phyloP scores from a whole-genome alignment of 2,797 vertebrate species.

The Chiroxiphia lanceolata region DNA sequence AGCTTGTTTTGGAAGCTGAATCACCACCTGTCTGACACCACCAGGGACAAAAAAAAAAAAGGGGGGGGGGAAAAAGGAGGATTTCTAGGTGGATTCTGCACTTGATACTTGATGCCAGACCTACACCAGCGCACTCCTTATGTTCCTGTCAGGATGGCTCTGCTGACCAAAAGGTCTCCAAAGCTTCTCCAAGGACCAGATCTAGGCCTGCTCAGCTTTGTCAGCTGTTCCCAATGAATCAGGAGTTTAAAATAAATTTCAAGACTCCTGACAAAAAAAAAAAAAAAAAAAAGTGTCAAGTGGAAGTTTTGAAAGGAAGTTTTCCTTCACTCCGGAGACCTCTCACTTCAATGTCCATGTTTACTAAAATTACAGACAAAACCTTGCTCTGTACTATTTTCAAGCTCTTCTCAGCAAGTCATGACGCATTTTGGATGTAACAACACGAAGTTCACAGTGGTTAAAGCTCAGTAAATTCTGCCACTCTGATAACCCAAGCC shows the following conservation, averaged over 20 bases:
- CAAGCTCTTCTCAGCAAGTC: neutral
- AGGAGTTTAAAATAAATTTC: slow-evolving; percentile 6
- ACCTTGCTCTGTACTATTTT: neutral
- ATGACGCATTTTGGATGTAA: slow-evolving; percentile 11
- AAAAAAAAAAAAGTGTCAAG: neutral
- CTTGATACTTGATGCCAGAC: neutral
- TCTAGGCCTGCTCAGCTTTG: neutral
- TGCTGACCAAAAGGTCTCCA: neutral
- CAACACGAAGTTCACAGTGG: neutral
- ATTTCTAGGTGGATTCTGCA: slow-evolving; percentile 16
- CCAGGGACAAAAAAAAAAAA: neutral
- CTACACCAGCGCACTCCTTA: neutral
- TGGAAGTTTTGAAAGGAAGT: slow-evolving; percentile 1
- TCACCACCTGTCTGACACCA: slow-evolving; percentile 62
- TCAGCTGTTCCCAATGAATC: slow-evolving; percentile 29
- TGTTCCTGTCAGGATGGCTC: neutral
- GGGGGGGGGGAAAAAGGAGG: neutral
- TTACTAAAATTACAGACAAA: neutral
- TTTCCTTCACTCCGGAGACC: neutral
- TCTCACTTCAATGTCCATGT: neutral
- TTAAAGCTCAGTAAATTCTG: neutral
- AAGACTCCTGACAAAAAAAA: neutral
- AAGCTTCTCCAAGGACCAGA: neutral
- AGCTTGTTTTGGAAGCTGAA: slow-evolving; percentile 62
- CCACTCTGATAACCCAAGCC: neutral